Evolutionary conservation across 2,113 vertebrate species (phyloP), one percentile per base, ranked within the genome.

Genomic region (Ornithorhynchus anatinus): DNA sequence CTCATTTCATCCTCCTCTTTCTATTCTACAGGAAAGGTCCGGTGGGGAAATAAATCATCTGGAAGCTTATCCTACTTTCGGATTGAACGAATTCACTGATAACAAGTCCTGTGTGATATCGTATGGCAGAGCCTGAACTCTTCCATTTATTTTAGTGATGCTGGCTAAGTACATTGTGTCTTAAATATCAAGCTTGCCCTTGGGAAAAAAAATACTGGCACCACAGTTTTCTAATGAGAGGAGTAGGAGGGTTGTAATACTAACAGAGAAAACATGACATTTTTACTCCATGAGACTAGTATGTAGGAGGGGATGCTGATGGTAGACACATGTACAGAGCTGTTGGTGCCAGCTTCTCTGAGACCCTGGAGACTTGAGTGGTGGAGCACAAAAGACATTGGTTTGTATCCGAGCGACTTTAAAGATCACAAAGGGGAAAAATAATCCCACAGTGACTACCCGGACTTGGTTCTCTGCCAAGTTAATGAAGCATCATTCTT

Each of bases 31-130:
- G 0, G 33, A 44, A 67, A 84, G 72, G 73, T 73, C 25, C 16
- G 62, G 40, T 75, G 71, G 69, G 75, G 59, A 86, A 88, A 80
- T 59, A 85, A 75, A 81, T 64, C 56, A 65, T 59, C 54, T 78
- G 69, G 72, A 77, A 81, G 59, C 69, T 78, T 87, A 72, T 32
- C 22, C 68, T 51, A 48, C 72, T 77, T 84, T 82, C 64, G 43
- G 62, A 86, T 79, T 70, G 85, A 82, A 54, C 60, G 52, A 67
- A 61, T 22, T 65, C 38, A 33, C 4, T 6, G 13, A 64, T 40
- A 59, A 63, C 43, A 76, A 74, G 73, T 36, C 58, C 56, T 74
- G 33, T 43, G 38, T 68, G 37, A 40, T 44, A 32, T 9, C 64
- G 29, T 65, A 35, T 1, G 14, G 19, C 9, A 51, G 72, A 43